These are phyloP conservation scores for Patella caerulea DNA, from an alignment of 2,888 invertebrate species.

Conservation along the genomic window DNA sequence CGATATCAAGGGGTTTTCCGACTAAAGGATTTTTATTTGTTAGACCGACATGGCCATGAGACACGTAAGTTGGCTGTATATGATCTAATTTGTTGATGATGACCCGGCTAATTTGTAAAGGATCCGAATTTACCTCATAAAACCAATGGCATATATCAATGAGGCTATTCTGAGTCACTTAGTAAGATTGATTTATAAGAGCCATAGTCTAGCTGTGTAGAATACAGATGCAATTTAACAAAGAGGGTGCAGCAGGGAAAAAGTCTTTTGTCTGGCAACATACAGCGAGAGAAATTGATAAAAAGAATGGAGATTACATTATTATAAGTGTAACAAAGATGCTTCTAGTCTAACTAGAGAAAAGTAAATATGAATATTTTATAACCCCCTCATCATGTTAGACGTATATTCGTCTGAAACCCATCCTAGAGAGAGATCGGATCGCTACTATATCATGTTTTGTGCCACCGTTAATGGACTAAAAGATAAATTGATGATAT, in stretches of 20 bases:
- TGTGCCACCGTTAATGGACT: too few species aligned
- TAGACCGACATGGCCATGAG: constrained; percentile 1
- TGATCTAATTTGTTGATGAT: constrained; percentile 3
- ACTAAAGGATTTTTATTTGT: neutral
- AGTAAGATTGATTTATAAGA: neutral
- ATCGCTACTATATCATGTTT: too few species aligned
- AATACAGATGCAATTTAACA: constrained; percentile 3
- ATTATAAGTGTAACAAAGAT: too few species aligned
- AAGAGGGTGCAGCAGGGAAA: neutral
- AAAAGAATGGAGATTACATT: too few species aligned
- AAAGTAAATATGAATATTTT: too few species aligned
- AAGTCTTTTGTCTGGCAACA: too few species aligned
- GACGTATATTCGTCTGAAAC: too few species aligned
- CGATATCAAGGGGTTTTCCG: neutral
- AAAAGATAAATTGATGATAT: too few species aligned
- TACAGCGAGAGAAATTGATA: too few species aligned
- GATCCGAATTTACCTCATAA: neutral
- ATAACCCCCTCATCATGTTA: too few species aligned
- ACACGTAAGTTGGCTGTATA: constrained; percentile 1
- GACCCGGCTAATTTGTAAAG: constrained; percentile 1
- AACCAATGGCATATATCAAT: neutral
- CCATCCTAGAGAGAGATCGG: too few species aligned
- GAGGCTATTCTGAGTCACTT: neutral
- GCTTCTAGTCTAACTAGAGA: too few species aligned
- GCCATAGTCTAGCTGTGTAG: neutral